Conservation (phyloP, 2,797 vertebrate species). For the Pampus argenteus region DNA sequence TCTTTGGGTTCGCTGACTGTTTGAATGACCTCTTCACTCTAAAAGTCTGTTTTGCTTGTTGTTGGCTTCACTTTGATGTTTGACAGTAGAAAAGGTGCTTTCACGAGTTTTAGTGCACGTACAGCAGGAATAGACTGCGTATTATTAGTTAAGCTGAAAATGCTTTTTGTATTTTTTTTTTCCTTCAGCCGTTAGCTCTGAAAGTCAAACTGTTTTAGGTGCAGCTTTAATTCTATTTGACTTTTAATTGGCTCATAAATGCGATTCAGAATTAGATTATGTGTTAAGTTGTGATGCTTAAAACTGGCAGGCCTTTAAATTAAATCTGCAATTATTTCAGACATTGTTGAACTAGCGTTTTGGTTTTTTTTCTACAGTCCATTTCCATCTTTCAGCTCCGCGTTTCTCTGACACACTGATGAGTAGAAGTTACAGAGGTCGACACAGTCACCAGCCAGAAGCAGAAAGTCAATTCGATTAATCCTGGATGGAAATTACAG, state of each 20-base stretch:
- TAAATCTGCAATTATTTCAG: background rate
- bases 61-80: no score
- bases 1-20: no score
- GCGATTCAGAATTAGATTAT: background rate
- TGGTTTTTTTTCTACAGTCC: background rate
- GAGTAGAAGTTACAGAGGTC: no score
- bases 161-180: background rate
- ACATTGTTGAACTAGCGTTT: background rate
- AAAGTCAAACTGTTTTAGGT: background rate
- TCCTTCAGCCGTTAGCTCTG: background rate
- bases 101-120: no score
- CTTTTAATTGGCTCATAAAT: background rate
- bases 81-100: no score
- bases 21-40: no score
- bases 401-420: background rate
- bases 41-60: no score
- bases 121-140: background rate
- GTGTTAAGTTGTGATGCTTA: background rate
- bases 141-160: background rate
- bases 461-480: constrained; percentile 55
- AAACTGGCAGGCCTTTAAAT: background rate
- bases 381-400: background rate
- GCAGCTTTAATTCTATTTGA: background rate
- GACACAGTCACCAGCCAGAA: no score
- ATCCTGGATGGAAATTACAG: constrained; percentile 44